A percentile compares a stretch with the other conserved stretches of the same genome.
phyloP scores from a whole-genome alignment of 2,113 vertebrate species.

The Lynx canadensis region DNA sequence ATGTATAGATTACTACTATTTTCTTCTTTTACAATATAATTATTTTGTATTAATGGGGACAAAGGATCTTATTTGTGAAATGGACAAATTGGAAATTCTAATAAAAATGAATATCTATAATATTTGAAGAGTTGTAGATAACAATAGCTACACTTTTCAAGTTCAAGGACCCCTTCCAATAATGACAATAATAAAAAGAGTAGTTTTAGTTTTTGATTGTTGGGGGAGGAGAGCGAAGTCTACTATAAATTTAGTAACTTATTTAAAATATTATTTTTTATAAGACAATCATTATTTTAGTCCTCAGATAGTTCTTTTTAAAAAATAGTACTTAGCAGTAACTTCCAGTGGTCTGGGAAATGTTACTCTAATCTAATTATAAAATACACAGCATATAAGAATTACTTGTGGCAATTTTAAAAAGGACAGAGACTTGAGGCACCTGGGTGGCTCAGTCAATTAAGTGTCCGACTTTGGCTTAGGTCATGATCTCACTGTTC shows the following conservation, averaged over 20 bases:
- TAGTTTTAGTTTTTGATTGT: not conserved
- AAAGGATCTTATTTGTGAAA: not conserved
- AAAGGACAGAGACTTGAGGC: too few relatives aligned
- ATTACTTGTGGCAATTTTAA: not conserved
- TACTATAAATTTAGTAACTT: not conserved
- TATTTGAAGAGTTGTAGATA: not conserved
- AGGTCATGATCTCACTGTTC: too few relatives aligned
- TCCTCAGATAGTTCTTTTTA: not conserved
- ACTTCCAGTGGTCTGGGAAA: not conserved
- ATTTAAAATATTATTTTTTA: not conserved
- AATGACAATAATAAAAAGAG: not conserved
- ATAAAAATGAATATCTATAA: not conserved
- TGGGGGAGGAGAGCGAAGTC: not conserved
- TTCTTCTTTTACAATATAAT: not conserved
- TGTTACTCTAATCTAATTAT: not conserved
- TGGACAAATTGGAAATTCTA: not conserved
- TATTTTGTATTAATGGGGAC: not conserved
- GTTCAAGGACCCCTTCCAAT: not conserved
- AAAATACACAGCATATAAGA: not conserved
- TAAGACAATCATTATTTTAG: not conserved
- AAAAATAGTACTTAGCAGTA: not conserved
- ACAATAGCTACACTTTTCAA: not conserved
- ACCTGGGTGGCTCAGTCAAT: too few relatives aligned
- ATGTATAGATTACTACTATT: not conserved
- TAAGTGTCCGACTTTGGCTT: too few relatives aligned